Percentiles rank a stretch among this genome's conserved stretches.
Evolutionary conservation across 2,888 invertebrate genomes (phyloP).

Genomic region (Margaritifera margaritifera): DNA sequence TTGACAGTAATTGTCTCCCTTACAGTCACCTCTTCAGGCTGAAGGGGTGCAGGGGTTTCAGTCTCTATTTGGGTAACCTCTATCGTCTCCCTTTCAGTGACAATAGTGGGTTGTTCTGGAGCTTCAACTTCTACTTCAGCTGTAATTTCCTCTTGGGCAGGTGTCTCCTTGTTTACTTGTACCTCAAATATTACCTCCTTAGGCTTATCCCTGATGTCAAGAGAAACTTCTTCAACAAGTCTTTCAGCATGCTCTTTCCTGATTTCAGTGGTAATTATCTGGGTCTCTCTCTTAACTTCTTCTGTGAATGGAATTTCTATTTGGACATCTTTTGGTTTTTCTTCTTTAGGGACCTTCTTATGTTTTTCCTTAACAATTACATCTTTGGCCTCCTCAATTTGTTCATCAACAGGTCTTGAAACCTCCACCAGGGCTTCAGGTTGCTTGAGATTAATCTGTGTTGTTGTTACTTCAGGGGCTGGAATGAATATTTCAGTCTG

Average conservation of each 20-base stretch:
- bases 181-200: slow-evolving; percentile 33
- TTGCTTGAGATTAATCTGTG: slow-evolving; percentile 42
- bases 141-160: slow-evolving; percentile 4
- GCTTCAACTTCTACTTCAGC: slow-evolving; percentile 42
- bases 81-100: slow-evolving; percentile 19
- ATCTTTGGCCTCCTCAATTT: slow-evolving; percentile 50
- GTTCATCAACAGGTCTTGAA: slow-evolving; percentile 53
- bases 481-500: slow-evolving; percentile 55
- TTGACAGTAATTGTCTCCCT: slow-evolving; percentile 36
- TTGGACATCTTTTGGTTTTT: slow-evolving; percentile 19
- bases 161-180: slow-evolving; percentile 15
- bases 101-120: slow-evolving; percentile 31
- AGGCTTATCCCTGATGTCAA: slow-evolving; percentile 21
- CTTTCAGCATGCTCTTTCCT: slow-evolving; percentile 12
- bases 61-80: slow-evolving; percentile 29
- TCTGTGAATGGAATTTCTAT: background rate
- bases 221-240: slow-evolving; percentile 22
- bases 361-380: slow-evolving; percentile 42
- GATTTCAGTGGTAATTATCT: slow-evolving; percentile 6
- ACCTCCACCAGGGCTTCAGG: slow-evolving; percentile 32
- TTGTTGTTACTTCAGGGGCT: slow-evolving; percentile 43
- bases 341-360: slow-evolving; percentile 29
- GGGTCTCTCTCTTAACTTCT: background rate
- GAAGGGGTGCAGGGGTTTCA: slow-evolving; percentile 35
- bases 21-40: slow-evolving; percentile 40